Percentiles rank a stretch among this genome's conserved stretches.
These are phyloP conservation scores for Mythimna vitellina DNA, from an alignment of 2,888 invertebrate species.

Conservation along the genomic window DNA sequence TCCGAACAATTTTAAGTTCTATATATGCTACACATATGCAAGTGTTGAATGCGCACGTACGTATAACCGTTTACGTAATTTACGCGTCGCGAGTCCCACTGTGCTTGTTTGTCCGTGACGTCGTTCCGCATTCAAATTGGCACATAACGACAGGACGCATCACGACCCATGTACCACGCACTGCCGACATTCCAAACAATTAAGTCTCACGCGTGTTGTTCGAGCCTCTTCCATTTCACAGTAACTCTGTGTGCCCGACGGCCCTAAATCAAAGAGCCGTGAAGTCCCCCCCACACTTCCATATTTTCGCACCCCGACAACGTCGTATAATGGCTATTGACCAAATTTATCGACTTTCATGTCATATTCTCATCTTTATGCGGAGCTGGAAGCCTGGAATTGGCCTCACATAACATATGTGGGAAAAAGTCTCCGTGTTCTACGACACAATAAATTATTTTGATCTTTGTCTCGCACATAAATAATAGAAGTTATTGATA, in stretches of 20 bases:
- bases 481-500: conserved; percentile 71
- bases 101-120: conserved; percentile 59
- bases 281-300: conserved; percentile 84
- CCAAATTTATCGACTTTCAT: conserved; percentile 89
- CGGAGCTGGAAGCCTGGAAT: conserved; percentile 77
- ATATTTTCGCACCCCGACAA: conserved; percentile 89
- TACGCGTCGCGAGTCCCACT: conserved; percentile 42
- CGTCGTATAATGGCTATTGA: conserved; percentile 89
- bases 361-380: conserved; percentile 89
- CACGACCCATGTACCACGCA: conserved; percentile 44
- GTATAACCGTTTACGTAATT: conserved; percentile 40
- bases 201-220: conserved; percentile 56
- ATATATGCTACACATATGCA: not conserved
- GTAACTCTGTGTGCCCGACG: conserved; percentile 67
- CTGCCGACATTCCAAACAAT: conserved; percentile 61
- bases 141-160: conserved; percentile 58
- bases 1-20: conserved; percentile 1
- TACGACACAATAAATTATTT: conserved; percentile 76
- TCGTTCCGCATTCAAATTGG: conserved; percentile 63
- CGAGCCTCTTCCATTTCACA: conserved; percentile 72
- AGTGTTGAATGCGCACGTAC: conserved; percentile 10
- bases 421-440: conserved; percentile 72
- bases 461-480: conserved; percentile 72
- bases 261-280: conserved; percentile 87
- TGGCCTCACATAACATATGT: conserved; percentile 79